phyloP scores from a whole-genome alignment of 1,140 invertebrate species.

The Uloborus diversus region DNA sequence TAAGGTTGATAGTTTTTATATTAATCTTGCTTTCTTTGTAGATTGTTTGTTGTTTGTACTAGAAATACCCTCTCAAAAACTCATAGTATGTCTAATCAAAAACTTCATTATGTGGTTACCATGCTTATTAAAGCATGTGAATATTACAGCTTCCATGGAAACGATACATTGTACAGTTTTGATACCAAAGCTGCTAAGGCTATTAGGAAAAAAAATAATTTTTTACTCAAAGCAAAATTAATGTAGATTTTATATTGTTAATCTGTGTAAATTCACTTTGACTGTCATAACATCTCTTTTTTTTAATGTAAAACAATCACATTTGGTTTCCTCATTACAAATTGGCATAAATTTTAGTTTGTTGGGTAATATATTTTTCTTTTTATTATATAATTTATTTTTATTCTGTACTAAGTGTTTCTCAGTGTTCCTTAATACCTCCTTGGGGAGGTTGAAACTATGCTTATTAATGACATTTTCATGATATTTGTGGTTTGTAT shows the following conservation, averaged over 20 bases:
- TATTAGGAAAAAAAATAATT: constrained; percentile 13
- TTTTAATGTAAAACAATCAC: not conserved
- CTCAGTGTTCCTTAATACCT: constrained; percentile 46
- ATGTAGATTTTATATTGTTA: constrained; percentile 16
- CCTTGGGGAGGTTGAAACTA: constrained; percentile 1
- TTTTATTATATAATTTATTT: constrained; percentile 23
- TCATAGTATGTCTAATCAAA: constrained; percentile 11
- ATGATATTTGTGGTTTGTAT: constrained; percentile 52
- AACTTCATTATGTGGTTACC: not conserved
- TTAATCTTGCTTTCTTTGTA: constrained; percentile 4
- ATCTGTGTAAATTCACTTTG: not conserved
- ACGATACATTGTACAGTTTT: constrained; percentile 39
- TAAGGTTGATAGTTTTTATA: constrained; percentile 1
- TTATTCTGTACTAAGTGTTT: constrained; percentile 37
- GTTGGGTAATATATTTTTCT: too few relatives aligned
- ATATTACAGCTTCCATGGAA: not conserved
- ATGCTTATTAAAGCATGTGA: too few relatives aligned
- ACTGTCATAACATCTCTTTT: not conserved
- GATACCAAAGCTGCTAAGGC: constrained; percentile 21
- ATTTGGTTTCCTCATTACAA: too few relatives aligned
- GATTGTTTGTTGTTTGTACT: not conserved
- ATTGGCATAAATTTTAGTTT: too few relatives aligned
- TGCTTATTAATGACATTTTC: constrained; percentile 34
- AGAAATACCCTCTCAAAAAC: constrained; percentile 2
- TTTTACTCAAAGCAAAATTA: constrained; percentile 17